Percentiles rank a stretch among this genome's conserved stretches.
Conservation (phyloP, 2,113 vertebrate species). For the Sitta europaea region DNA sequence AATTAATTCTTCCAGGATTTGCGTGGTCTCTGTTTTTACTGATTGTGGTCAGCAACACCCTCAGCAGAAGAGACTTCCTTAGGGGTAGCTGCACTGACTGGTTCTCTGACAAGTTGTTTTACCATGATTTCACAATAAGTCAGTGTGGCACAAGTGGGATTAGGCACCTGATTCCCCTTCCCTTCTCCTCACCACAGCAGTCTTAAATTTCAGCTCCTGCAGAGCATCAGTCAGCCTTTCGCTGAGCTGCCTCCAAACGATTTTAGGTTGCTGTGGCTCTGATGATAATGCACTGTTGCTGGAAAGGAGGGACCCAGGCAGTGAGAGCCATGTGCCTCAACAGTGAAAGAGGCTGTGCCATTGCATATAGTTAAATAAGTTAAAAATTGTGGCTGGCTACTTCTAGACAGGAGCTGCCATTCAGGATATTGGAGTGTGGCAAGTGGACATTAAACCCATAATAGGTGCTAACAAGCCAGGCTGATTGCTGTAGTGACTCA, state of each 20-base stretch:
- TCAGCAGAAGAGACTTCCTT: not conserved
- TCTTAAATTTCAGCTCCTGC: not conserved
- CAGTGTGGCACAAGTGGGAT: not conserved
- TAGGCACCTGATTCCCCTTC: not conserved
- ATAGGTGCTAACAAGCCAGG: not conserved
- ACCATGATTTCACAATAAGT: not conserved
- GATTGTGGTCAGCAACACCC: not conserved
- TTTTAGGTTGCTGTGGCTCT: not conserved
- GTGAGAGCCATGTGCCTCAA: rapidly evolving
- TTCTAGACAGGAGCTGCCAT: not conserved
- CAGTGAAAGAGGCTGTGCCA: not conserved
- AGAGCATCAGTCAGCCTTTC: not conserved
- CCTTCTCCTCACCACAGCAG: not conserved
- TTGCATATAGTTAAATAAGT: not conserved
- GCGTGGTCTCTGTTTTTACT: not conserved
- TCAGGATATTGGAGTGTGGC: not conserved
- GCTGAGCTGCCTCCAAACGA: not conserved
- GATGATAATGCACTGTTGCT: not conserved
- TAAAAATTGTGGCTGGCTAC: not conserved
- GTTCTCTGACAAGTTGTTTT: not conserved
- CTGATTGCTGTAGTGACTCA: not conserved
- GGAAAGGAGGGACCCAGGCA: not conserved
- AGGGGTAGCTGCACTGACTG: not conserved
- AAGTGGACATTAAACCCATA: not conserved
- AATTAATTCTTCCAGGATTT: not conserved